These are phyloP conservation scores for Criorhina ranunculi DNA, from an alignment of 2,888 invertebrate genomes.

Conservation along the genomic window DNA sequence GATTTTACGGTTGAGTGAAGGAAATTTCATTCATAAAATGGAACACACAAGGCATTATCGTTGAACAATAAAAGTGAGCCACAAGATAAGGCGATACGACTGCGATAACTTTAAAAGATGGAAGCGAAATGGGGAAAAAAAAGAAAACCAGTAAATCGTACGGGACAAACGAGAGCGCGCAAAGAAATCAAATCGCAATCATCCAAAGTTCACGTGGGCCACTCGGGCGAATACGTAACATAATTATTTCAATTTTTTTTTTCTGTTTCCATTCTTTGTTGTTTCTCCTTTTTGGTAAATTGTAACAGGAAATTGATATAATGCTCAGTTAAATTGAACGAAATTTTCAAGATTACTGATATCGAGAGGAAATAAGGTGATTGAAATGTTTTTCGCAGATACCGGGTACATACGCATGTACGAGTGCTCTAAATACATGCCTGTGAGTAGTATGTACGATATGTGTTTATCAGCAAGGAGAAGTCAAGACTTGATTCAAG, in stretches of 20 bases:
- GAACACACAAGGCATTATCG: slow-evolving; percentile 29
- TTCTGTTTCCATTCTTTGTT: slow-evolving; percentile 11
- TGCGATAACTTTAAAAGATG: neutral
- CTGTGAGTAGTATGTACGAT: too few relatives aligned
- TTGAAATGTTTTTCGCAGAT: slow-evolving; percentile 36
- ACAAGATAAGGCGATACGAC: slow-evolving; percentile 24
- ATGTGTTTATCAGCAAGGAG: too few relatives aligned
- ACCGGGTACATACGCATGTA: neutral
- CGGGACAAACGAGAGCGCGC: neutral
- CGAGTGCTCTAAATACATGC: too few relatives aligned
- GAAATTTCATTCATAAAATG: slow-evolving; percentile 67
- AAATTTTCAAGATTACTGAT: slow-evolving; percentile 36
- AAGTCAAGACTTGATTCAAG: too few relatives aligned
- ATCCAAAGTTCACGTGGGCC: slow-evolving; percentile 70
- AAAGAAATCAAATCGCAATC: slow-evolving; percentile 42
- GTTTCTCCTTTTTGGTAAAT: slow-evolving; percentile 13
- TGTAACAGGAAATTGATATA: slow-evolving; percentile 51
- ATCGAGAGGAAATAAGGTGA: slow-evolving; percentile 43
- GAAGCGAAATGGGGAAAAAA: neutral
- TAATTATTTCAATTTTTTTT: slow-evolving; percentile 45
- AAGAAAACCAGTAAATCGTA: neutral
- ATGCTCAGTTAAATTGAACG: slow-evolving; percentile 17
- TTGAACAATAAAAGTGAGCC: slow-evolving; percentile 16
- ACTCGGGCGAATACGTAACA: slow-evolving; percentile 72
- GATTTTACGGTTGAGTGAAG: slow-evolving; percentile 25